Evolutionary conservation across 2,797 vertebrate species (phyloP).

Genomic region (Oreochromis mossambicus): DNA sequence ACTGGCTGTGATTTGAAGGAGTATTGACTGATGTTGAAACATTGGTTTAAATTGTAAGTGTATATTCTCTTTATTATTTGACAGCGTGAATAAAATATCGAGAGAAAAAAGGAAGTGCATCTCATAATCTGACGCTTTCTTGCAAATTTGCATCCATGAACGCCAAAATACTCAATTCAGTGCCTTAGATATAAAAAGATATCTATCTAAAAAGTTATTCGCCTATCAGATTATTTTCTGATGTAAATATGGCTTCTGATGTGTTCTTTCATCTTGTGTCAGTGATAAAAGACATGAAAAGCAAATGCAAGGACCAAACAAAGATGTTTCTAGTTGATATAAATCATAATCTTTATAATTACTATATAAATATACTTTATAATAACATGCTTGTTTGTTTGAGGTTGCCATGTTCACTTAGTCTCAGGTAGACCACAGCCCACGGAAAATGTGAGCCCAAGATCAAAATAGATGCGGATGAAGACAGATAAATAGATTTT

Average conservation of each 20-base stretch:
- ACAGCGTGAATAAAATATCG: not conserved
- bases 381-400: not conserved
- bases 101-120: not conserved
- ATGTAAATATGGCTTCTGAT: not conserved
- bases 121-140: not conserved
- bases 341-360: not conserved
- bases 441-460: constrained; percentile 11
- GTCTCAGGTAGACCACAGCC: not conserved
- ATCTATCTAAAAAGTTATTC: not conserved
- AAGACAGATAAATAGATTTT: constrained; percentile 17
- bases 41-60: not conserved
- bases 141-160: not conserved
- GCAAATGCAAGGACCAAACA: not conserved
- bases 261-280: not conserved
- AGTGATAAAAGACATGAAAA: not conserved
- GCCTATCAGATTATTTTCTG: not conserved
- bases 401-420: not conserved
- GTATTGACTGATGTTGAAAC: not conserved
- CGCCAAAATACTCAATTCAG: not conserved
- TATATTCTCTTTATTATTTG: not conserved
- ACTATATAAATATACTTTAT: not conserved
- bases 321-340: not conserved
- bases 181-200: not conserved
- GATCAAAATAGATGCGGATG: constrained; percentile 21
- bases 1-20: not conserved